Base-by-base conservation (phyloP, 2,113 vertebrate genomes). In the Chionodraco myersi region DNA sequence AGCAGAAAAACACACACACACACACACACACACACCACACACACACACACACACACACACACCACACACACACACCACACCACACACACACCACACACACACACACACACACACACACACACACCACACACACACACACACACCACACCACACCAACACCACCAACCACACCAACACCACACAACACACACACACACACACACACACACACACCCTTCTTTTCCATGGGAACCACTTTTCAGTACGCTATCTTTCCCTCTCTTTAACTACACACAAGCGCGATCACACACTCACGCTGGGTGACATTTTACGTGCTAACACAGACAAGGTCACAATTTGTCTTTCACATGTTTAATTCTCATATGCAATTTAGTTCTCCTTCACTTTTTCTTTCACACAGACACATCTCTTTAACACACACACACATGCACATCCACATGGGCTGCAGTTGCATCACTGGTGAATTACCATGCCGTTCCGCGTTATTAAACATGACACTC, bases 401-500 rank as follows among this genome's bases (percentile, higher is more conserved):
- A 56, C 47, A 58, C 65, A 76, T 44, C 13, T 18, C 34, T 61
- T n/a, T 70, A 58, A 75, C 73, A 67, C 74, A 66, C 66, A 44
- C 61, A 60, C 56, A 45, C 41, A 66, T 60, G 65, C 71, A 36
- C 77, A 51, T 77, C 0, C 69, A 63, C 71, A 61, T 5, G 52
- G 66, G 80, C 79, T 88, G 60, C 80, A 77, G 82, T 90, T 89
- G 92, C 89, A 85, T 90, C 91, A 90, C 86, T 79, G 54, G 90
- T 91, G 92, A 95, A 95, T 95, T 94, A 94, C 88, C 84, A 88
- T 78, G 90, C 89, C 92, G 92, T 94, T 95, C 93, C 88, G 81
- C 90, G 89, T 96, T 95, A 96, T 96, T 95, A 95, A 94, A 95
- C 94, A 94, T 95, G 94, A 95, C 95, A 96, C 94, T 94, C 91